Evolutionary conservation across 2,113 vertebrate genomes (phyloP), one percentile per base, ranked within the genome.

Genomic region (Paramormyrops kingsleyae): DNA sequence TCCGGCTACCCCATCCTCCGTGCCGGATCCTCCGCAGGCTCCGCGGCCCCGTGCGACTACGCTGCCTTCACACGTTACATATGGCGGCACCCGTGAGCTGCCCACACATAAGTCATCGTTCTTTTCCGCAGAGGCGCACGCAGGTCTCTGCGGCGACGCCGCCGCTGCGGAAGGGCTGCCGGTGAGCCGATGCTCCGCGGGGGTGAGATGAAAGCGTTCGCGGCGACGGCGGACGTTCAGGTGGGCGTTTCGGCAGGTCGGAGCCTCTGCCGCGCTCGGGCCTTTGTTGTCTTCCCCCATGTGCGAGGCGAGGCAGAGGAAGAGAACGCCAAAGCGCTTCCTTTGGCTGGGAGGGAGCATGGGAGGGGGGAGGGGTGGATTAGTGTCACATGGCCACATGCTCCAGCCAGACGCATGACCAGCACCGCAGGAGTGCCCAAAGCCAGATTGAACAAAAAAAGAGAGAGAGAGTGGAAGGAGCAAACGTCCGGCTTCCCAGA

Each of bases 361-460:
- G 39, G 77, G 88, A 13, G 47, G 50, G 56, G 90, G 90, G 89
- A 90, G 89, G 47, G 90, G 56, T 92, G 90, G 91, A 92, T 92
- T 93, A 92, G 90, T 90, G 88, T 93, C 93, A 93, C 93, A 93
- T 92, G 93, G 92, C 89, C 89, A 91, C 88, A 77, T 91, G 90
- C 89, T 90, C 91, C 93, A 93, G 91, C 91, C 91, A 92, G 92
- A 93, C 93, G 91, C 93, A 93, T 93, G 93, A 93, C 93, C 93
- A 91, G 83, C 92, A 91, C 91, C 91, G 91, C 89, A 90, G 92
- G 92, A 92, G 91, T 87, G 93, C 92, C 92, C 92, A 93, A 93
- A 92, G 91, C 93, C 91, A 92, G 92, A 92, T 91, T 91, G 90
- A 92, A 93, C 92, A 92, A 86, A 91, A 89, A 90, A 5, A 50